Evolutionary conservation across 2,888 invertebrate genomes (phyloP).

Genomic region (Polia nebulosa): DNA sequence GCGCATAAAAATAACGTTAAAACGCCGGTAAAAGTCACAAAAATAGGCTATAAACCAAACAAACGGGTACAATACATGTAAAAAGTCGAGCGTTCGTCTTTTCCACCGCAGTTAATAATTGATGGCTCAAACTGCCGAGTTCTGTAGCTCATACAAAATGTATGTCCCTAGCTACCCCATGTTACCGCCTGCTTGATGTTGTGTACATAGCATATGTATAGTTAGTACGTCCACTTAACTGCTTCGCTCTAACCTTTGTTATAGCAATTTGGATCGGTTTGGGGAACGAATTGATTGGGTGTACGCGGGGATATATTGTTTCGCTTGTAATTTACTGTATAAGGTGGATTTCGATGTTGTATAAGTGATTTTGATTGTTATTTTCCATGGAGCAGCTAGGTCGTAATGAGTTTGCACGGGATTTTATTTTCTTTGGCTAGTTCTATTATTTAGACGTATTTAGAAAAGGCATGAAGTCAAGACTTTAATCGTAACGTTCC

Average conservation of each 20-base stretch:
- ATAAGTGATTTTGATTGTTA: constrained; percentile 12
- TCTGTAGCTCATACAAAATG: constrained; percentile 90
- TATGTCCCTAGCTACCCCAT: constrained; percentile 84
- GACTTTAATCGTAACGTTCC: neutral
- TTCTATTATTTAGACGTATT: neutral
- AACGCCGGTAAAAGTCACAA: constrained; percentile 83
- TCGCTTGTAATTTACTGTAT: constrained; percentile 59
- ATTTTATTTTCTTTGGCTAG: neutral
- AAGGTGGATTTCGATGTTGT: constrained; percentile 25
- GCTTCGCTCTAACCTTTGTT: constrained; percentile 74
- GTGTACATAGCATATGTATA: constrained; percentile 72
- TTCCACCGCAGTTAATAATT: constrained; percentile 89
- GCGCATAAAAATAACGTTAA: constrained; percentile 83
- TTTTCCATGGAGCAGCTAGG: neutral
- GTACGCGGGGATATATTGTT: constrained; percentile 68
- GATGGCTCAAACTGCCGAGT: constrained; percentile 90
- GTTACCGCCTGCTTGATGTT: constrained; percentile 86
- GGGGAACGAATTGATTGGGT: constrained; percentile 74
- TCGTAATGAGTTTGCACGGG: neutral
- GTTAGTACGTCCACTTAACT: constrained; percentile 72
- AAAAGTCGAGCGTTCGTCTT: constrained; percentile 84
- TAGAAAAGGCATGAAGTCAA: neutral
- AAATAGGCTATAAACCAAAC: constrained; percentile 86
- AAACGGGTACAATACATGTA: constrained; percentile 86
- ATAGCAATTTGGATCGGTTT: constrained; percentile 72